Evolutionary conservation across 2,113 vertebrate species (phyloP).

Genomic region (Poeciliopsis prolifica): DNA sequence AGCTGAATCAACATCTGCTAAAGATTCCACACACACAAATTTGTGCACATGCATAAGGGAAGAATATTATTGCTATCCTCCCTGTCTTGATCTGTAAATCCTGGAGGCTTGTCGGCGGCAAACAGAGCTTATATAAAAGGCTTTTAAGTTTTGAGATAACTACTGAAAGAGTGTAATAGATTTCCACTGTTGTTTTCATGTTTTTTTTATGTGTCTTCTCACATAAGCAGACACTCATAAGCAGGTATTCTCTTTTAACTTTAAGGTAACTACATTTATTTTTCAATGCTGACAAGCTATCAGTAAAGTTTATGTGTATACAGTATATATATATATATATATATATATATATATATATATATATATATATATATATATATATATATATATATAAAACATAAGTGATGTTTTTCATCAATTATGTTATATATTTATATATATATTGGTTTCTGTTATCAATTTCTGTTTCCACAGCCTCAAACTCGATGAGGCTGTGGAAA

Average conservation of each 20-base stretch:
- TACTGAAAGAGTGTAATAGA: slow-evolving; percentile 30
- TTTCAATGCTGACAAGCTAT: not conserved
- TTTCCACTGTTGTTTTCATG: slow-evolving; percentile 9
- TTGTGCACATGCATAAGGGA: not conserved
- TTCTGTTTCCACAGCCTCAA: too few species aligned
- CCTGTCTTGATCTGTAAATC: slow-evolving; percentile 49
- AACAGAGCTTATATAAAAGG: slow-evolving; percentile 38
- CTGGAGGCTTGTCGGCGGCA: slow-evolving; percentile 36
- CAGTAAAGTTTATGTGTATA: not conserved
- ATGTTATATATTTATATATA: too few species aligned
- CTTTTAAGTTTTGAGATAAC: slow-evolving; percentile 40
- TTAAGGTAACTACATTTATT: not conserved
- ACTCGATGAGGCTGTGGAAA: too few species aligned
- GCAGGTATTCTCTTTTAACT: slow-evolving; percentile 3
- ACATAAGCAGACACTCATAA: not conserved
- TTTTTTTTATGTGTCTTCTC: not conserved
- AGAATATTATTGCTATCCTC: slow-evolving; percentile 34
- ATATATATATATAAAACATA: too few species aligned
- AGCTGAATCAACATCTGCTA: slow-evolving; percentile 66
- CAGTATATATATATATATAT: not conserved
- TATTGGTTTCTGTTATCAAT: too few species aligned
- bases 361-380: too few species aligned
- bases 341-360: too few species aligned
- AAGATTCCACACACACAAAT: slow-evolving; percentile 23
- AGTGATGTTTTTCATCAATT: too few species aligned